Evolutionary conservation across 2,888 invertebrate species (phyloP).

Genomic region (Protodeltote pygarga): DNA sequence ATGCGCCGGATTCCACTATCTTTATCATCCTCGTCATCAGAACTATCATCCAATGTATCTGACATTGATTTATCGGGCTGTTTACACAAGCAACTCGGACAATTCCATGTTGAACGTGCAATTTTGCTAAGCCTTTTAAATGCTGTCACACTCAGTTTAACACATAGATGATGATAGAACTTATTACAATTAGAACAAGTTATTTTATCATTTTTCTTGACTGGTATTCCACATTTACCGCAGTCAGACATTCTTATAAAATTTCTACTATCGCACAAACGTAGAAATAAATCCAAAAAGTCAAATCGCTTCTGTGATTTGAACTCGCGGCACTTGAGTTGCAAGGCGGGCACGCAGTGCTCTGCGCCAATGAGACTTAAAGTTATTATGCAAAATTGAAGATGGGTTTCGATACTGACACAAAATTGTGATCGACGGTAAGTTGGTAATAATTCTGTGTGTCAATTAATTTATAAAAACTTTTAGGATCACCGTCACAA

Average conservation of each 20-base stretch:
- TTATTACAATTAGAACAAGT: neutral
- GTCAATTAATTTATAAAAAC: no score
- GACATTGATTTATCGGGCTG: no score
- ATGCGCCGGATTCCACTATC: neutral
- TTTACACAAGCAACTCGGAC: neutral
- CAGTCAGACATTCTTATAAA: neutral
- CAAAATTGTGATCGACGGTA: no score
- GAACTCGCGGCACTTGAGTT: constrained; percentile 1
- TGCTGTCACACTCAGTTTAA: neutral
- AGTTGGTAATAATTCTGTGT: no score
- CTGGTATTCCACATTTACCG: neutral
- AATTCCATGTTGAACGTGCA: constrained; percentile 1
- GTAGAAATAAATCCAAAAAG: neutral
- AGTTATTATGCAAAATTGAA: no score
- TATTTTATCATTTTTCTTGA: neutral
- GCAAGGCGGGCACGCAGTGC: no score
- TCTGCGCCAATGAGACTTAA: no score
- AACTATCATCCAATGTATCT: neutral
- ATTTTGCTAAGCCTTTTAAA: constrained; percentile 5
- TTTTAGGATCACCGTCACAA: no score
- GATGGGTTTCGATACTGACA: no score
- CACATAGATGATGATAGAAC: neutral
- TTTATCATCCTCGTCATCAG: neutral
- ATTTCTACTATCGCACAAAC: neutral
- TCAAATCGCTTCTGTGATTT: neutral